These are phyloP conservation scores for Taxidea taxus DNA, from an alignment of 2,113 vertebrate species.

Conservation along the genomic window DNA sequence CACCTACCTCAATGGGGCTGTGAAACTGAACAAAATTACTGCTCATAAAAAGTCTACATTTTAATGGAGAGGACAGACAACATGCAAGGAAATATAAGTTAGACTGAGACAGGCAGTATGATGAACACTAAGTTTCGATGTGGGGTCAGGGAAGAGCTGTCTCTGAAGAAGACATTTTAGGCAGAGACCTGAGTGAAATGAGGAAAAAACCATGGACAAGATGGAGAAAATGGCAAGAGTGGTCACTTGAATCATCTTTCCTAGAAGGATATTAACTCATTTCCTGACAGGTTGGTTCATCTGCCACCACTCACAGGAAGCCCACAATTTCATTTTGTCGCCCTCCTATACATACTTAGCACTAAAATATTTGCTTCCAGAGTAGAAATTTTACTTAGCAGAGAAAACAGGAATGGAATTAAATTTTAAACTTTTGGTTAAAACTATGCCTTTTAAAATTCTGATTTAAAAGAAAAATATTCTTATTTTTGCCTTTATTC, in stretches of 20 bases:
- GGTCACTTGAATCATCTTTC: neutral
- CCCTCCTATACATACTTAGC: neutral
- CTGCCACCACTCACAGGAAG: neutral
- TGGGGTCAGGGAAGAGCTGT: neutral
- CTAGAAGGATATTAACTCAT: too few species aligned
- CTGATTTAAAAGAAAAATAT: too few species aligned
- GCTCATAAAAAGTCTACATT: neutral
- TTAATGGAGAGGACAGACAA: neutral
- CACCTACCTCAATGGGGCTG: neutral
- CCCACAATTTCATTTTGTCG: neutral
- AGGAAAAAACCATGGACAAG: neutral
- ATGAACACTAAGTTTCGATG: neutral
- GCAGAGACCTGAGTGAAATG: neutral
- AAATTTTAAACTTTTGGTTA: too few species aligned
- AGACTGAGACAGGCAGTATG: neutral
- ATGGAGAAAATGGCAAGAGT: neutral
- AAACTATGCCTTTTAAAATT: too few species aligned
- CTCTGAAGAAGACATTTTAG: neutral
- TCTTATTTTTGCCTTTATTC: too few species aligned
- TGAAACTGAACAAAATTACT: neutral
- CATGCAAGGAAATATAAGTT: neutral
- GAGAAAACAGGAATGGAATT: too few species aligned
- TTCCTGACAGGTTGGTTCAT: neutral
- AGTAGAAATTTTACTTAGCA: too few species aligned
- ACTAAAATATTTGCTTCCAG: too few species aligned